These are phyloP conservation scores for Phyllotis vaccarum DNA, from an alignment of 2,797 vertebrate genomes.

Conservation along the genomic window DNA sequence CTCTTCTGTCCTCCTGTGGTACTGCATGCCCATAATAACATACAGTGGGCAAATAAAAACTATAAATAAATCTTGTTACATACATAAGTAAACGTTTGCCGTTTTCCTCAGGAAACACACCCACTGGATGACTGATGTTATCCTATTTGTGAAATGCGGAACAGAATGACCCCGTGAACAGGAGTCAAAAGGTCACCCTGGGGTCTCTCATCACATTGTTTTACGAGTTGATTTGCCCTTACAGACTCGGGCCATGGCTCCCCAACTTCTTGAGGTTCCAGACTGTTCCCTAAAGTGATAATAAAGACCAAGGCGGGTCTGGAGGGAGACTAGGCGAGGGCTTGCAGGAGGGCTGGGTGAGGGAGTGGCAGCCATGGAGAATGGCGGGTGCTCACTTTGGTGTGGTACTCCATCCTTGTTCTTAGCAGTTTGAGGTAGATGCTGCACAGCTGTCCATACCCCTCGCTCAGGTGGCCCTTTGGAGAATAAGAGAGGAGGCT, in stretches of 20 bases:
- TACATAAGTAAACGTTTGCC: neutral
- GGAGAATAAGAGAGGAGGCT: neutral
- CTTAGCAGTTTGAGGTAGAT: conserved; percentile 99
- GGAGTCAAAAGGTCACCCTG: neutral
- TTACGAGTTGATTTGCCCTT: neutral
- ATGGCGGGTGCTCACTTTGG: conserved; percentile 91
- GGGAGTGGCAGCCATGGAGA: neutral
- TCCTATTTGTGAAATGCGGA: neutral
- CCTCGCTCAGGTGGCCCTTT: conserved; percentile 98
- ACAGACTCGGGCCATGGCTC: neutral
- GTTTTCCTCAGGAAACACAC: neutral
- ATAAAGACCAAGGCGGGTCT: neutral
- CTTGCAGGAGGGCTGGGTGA: neutral
- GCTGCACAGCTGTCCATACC: conserved; percentile 98
- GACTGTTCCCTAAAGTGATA: neutral
- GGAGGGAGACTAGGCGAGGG: neutral
- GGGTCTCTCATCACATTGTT: neutral
- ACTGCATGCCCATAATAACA: neutral
- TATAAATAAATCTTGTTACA: neutral
- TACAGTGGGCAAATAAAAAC: neutral
- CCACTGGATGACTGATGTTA: neutral
- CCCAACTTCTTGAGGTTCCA: neutral
- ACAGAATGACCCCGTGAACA: neutral
- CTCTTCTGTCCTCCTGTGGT: neutral
- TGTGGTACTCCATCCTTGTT: conserved; percentile 99